Base-by-base conservation (phyloP, 2,797 vertebrate species). In the Myotis planiceps region DNA sequence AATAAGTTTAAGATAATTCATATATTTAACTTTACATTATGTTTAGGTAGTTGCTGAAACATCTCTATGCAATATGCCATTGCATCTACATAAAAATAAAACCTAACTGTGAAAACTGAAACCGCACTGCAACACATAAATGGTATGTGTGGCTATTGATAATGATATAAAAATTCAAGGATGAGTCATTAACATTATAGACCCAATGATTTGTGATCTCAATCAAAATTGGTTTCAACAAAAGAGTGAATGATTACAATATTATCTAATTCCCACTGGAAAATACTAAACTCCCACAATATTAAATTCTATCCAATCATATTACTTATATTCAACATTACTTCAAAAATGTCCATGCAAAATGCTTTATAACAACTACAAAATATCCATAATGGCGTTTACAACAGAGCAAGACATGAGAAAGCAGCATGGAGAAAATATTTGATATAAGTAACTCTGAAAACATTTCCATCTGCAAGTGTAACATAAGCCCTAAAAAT, bases 371-470 rank as follows among this genome's bases (percentile, higher is more conserved):
- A 82, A 29, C 15, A 19, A 65, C 29, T 79, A 29, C 7, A 93
- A 91, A 47, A 63, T 53, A 86, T 65, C 16, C 21, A 71, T 89
- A 84, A 94, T 93, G 49, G 9, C 47, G 68, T 80, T 95, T 84
- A 72, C 45, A 96, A 83, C 7, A 63, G 29, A 87, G 66, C 6
- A 88, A 45, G 16, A 15, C 49, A 63, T 53, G 12, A 80, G 34
- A 88, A 75, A 63, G 42, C 32, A 51, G 8, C 16, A 65, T 5
- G 79, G 29, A 86, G 19, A 92, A 82, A 91, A 79, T 60, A 18
- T 92, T 92, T 92, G 21, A 90, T 79, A 74, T 85, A 96, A 93
- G 92, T 92, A 97, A 93, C 90, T 84, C 71, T 86, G n/a, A 93
- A 82, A 92, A 49, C 37, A 79, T 92, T 96, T 94, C 63, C 55